These are phyloP conservation scores for Caenorhabditis tropicalis DNA, from an alignment of 1,140 invertebrate genomes.

Conservation along the genomic window DNA sequence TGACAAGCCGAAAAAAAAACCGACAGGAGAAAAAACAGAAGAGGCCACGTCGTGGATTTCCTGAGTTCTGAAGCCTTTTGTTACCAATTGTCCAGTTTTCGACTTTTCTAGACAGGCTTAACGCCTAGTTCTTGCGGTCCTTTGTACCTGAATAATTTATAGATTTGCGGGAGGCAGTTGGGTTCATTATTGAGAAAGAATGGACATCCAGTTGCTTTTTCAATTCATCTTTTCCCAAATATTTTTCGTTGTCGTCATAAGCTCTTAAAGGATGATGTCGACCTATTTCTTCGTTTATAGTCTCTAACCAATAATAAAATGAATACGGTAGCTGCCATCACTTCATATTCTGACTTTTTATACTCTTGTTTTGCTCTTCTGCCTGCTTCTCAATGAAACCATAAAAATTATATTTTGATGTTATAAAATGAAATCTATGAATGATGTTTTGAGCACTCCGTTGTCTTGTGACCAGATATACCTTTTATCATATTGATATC, in stretches of 20 bases:
- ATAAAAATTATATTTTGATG: background rate
- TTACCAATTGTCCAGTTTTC: background rate
- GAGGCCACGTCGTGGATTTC: background rate
- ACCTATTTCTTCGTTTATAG: background rate
- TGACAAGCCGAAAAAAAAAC: background rate
- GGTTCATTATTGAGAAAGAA: background rate
- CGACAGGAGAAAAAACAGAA: background rate
- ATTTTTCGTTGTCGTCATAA: background rate
- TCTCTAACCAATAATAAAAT: background rate
- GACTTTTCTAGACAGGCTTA: background rate
- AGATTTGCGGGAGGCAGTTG: background rate
- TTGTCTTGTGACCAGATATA: background rate
- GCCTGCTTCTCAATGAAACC: background rate
- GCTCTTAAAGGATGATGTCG: background rate
- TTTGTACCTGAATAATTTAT: slow-evolving; percentile 24
- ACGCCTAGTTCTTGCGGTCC: background rate
- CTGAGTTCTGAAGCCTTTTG: slow-evolving; percentile 11
- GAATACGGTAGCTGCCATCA: background rate
- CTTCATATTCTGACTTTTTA: background rate
- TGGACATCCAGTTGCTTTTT: background rate
- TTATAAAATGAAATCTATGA: no score
- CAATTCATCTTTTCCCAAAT: background rate
- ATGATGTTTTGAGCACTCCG: background rate
- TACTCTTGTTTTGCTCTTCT: background rate
- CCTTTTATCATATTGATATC: background rate